Evolutionary conservation across 1,140 invertebrate genomes (phyloP), one percentile per base, ranked within the genome.

Genomic region (Tetranychus cinnabarinus): DNA sequence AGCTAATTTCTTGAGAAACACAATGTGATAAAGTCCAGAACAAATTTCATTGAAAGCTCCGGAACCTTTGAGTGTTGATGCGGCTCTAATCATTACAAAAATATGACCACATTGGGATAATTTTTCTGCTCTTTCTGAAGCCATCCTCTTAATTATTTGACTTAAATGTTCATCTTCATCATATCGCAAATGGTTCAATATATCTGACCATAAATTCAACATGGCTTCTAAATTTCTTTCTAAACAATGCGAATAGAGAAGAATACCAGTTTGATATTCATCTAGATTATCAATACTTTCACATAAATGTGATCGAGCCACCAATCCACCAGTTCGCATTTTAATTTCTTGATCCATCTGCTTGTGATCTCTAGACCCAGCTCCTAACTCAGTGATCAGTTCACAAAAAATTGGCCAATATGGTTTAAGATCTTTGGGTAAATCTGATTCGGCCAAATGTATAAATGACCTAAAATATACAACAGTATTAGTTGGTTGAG

Each of bases 401-500:
- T 80, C 78, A 67, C 81, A 85, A 68, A 95, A 91, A 33, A 95
- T 71, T 8, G 90, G 87, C 12, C 93, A 64, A 31, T 88, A 73
- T 45, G 76, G 73, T 65, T 82, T 81, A 37, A 88, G 76, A 56
- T 86, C 78, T 1, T 76, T 67, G n/a, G 78, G 73, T 12, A 95
- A 68, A 39, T 77, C 70, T 5, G 77, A 74, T 0, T 82, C 81
- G 67, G 83, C 82, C 31, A 88, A 69, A 33, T 56, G 36, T 1
- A 71, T 65, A 37, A 92, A 72, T 33, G 81, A 82, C 67, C 82
- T 79, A 46, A 92, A 83, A 71, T 95, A 93, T 4, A 82, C 82
- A 2, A 95, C 77, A 13, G 83, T 85, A 74, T 95, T 95, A 0
- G 88, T 91, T 54, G 88, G 86, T 55, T 88, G 84, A 65, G 80